Evolutionary conservation across 2,888 invertebrate genomes (phyloP).

Genomic region (Cylloceria caligata): DNA sequence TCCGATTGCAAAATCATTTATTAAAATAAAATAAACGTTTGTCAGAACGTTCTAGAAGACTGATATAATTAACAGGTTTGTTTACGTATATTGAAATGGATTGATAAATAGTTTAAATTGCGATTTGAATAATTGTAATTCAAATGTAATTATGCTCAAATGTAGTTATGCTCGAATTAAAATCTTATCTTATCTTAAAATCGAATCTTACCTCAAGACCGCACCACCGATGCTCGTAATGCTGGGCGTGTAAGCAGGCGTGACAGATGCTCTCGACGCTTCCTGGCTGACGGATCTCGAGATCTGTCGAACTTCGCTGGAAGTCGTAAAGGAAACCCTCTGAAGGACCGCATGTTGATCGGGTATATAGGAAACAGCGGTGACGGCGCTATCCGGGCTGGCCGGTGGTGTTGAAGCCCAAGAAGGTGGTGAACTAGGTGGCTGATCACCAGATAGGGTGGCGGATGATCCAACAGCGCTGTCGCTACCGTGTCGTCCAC

Average conservation of each 20-base stretch:
- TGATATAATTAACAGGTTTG: too few relatives aligned
- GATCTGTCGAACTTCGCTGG: conserved; percentile 86
- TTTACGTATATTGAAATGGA: too few relatives aligned
- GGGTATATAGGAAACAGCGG: conserved; percentile 86
- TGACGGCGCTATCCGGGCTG: conserved; percentile 86
- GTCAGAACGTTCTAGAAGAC: too few relatives aligned
- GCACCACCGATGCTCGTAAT: conserved; percentile 89
- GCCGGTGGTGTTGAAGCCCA: conserved; percentile 87
- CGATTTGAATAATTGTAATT: too few relatives aligned
- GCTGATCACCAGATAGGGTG: conserved; percentile 86
- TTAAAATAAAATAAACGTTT: too few relatives aligned
- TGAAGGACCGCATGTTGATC: conserved; percentile 85
- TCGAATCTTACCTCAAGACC: conserved; percentile 85
- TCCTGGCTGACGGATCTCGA: conserved; percentile 78
- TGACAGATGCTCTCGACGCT: conserved; percentile 73
- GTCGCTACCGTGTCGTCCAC: conserved; percentile 86
- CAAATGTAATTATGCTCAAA: too few relatives aligned
- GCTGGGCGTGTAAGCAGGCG: conserved; percentile 85
- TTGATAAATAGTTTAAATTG: too few relatives aligned
- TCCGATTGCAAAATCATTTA: too few relatives aligned
- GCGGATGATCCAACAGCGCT: conserved; percentile 89
- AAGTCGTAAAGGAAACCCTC: conserved; percentile 88
- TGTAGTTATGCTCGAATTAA: too few relatives aligned
- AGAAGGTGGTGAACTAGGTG: conserved; percentile 86
- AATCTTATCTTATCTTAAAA: not conserved